Percentiles rank a stretch among this genome's conserved stretches.
phyloP scores from a whole-genome alignment of 2,888 invertebrate genomes.

The Cryptus armator region DNA sequence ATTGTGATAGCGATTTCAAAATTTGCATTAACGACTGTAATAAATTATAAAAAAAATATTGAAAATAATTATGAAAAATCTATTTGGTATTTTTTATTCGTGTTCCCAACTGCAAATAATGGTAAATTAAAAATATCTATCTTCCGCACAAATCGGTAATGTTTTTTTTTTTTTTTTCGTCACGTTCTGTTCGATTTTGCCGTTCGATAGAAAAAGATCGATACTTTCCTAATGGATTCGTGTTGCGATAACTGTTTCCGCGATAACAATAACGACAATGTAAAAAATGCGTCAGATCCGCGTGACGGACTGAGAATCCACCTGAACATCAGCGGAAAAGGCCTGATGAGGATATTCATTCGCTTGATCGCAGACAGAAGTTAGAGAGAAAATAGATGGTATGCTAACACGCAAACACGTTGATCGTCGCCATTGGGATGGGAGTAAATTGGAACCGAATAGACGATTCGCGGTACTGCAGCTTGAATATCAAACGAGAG shows the following conservation, averaged over 20 bases:
- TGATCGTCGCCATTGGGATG: conserved; percentile 37
- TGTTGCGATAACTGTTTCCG: background rate
- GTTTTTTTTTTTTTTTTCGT: no score
- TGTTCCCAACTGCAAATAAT: no score
- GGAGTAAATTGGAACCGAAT: conserved; percentile 41
- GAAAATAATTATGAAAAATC: background rate
- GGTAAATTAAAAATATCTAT: no score
- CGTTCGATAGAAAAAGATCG: background rate
- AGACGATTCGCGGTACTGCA: conserved; percentile 47
- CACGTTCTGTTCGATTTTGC: no score
- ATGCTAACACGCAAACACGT: conserved; percentile 61
- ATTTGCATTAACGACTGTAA: background rate
- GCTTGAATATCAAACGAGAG: conserved; percentile 62
- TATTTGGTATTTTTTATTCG: no score
- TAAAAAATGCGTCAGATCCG: background rate
- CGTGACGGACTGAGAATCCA: background rate
- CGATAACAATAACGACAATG: background rate
- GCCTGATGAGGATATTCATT: background rate
- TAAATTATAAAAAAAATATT: background rate
- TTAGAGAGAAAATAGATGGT: conserved; percentile 44
- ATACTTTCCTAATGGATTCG: background rate
- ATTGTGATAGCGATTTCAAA: background rate
- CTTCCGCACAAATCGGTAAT: no score
- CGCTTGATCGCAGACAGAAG: conserved; percentile 25
- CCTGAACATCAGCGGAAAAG: conserved; percentile 13